phyloP scores from a whole-genome alignment of 2,113 vertebrate genomes.

The Lepus europaeus region DNA sequence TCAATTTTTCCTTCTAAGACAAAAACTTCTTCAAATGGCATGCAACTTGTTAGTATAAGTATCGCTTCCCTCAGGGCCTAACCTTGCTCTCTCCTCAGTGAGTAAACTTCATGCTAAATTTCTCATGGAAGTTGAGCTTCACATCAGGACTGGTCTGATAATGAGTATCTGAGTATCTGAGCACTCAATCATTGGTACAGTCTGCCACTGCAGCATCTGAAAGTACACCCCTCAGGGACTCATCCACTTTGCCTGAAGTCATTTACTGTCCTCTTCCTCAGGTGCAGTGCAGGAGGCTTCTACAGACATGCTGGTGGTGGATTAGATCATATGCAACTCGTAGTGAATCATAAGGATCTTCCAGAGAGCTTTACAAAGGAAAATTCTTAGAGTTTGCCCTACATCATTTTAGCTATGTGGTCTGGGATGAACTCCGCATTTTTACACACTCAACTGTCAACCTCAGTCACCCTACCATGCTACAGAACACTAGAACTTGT shows the following conservation, averaged over 20 bases:
- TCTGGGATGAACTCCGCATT: background rate
- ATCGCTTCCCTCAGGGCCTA: background rate
- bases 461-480: no score
- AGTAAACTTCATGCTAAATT: conserved; percentile 12
- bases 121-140: background rate
- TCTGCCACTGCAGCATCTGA: background rate
- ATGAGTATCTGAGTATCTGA: background rate
- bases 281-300: background rate
- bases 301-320: background rate
- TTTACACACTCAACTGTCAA: background rate
- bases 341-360: fast-evolving
- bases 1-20: background rate
- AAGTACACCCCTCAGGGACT: background rate
- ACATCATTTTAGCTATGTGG: background rate
- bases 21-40: background rate
- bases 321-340: background rate
- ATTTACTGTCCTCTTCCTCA: background rate
- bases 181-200: background rate
- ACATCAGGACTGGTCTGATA: background rate
- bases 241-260: background rate
- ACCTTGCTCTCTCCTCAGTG: background rate
- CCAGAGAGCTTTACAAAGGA: background rate
- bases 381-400: background rate
- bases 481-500: no score
- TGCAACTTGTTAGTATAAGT: conserved; percentile 42